Conservation (phyloP, 2,113 vertebrate genomes). For the Passer domesticus region DNA sequence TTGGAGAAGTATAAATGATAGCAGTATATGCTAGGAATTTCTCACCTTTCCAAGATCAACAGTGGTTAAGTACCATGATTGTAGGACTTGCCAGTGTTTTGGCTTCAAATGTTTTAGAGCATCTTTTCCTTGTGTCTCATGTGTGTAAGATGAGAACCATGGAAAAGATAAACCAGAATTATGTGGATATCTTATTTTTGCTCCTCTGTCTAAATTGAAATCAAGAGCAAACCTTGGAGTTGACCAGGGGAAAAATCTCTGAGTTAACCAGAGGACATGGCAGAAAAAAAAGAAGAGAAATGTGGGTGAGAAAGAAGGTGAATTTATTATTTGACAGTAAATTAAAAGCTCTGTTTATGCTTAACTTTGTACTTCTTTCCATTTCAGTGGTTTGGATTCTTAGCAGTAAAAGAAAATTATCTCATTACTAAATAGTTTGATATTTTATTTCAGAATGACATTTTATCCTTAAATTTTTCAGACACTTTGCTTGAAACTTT, state of each 20-base stretch:
- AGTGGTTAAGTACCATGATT: not conserved
- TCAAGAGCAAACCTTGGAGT: not conserved
- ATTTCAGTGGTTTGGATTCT: not conserved
- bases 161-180: not conserved
- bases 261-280: not conserved
- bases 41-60: slow-evolving; percentile 35
- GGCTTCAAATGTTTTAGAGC: not conserved
- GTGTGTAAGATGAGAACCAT: not conserved
- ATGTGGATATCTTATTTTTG: not conserved
- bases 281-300: not conserved
- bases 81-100: not conserved
- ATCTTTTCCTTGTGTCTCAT: not conserved
- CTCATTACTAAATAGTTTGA: not conserved
- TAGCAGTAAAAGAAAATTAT: not conserved
- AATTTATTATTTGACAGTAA: not conserved
- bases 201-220: not conserved
- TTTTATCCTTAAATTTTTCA: not conserved
- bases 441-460: not conserved
- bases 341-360: not conserved
- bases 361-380: not conserved
- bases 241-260: not conserved
- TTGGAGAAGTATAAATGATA: not conserved
- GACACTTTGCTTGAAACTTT: not conserved
- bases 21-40: not conserved
- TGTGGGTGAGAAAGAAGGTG: not conserved